Percentiles rank a stretch among this genome's conserved stretches.
Conservation (phyloP, 2,797 vertebrate genomes). For the Manis javanica region DNA sequence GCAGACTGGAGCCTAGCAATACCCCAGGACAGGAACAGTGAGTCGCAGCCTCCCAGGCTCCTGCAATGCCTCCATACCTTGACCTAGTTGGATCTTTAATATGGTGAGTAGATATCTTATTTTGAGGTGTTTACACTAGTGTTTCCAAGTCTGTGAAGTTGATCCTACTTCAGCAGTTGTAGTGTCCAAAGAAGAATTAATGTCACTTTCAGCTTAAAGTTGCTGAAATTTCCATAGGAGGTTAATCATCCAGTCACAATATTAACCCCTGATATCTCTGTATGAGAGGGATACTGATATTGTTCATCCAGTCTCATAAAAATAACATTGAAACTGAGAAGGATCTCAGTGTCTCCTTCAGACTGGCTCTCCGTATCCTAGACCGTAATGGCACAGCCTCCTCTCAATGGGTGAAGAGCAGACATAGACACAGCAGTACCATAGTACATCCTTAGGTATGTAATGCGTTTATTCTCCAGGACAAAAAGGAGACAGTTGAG, state of each 20-base stretch:
- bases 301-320: neutral
- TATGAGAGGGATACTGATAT: neutral
- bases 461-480: neutral
- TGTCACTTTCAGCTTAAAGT: neutral
- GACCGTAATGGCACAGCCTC: neutral
- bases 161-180: neutral
- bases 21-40: neutral
- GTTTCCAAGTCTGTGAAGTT: neutral
- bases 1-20: neutral
- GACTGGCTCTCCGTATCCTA: neutral
- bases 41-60: neutral
- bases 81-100: neutral
- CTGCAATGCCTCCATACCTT: neutral
- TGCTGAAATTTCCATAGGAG: neutral
- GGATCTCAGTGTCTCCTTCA: neutral
- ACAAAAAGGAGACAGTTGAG: neutral
- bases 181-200: neutral
- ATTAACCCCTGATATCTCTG: neutral
- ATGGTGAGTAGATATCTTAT: neutral
- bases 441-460: neutral
- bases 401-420: neutral
- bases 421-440: neutral
- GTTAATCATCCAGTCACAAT: neutral
- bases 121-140: neutral
- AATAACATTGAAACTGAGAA: neutral